Evolutionary conservation across 2,888 invertebrate genomes (phyloP), one percentile per base, ranked within the genome.

Genomic region (Chalcosyrphus nemorum): DNA sequence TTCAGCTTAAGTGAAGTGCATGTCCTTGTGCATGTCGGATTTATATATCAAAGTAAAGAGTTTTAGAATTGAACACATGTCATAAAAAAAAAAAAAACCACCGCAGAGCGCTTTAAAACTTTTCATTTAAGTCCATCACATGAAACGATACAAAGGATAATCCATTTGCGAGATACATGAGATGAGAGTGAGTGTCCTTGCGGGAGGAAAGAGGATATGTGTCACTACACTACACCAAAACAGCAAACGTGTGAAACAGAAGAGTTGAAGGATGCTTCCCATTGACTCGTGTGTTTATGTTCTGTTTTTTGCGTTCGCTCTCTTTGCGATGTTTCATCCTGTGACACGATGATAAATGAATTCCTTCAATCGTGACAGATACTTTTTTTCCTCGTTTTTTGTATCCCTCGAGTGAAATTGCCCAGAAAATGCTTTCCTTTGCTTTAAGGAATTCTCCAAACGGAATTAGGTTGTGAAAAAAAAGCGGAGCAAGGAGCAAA

Each of bases 281-380:
- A 47, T 72, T 72, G 72, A 78, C 65, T 70, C 63, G 19, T 56
- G 65, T 74, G 56, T 5, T 38, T 35, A 6, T 68, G 50, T 78
- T 63, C 68, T 63, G 38, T 68, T 59, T 45, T n/a, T n/a, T n/a
- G n/a, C n/a, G n/a, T n/a, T n/a, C n/a, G n/a, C n/a, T n/a, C 52
- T 43, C 4, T 47, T 2, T 50, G 54, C 82, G 72, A 74, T 84
- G 74, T 56, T 80, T 80, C 68, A 63, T 80, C 43, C 61, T 61
- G 56, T 84, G 78, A 84, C 82, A 80, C 15, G 68, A 80, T 84
- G 80, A 84, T 80, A 84, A 80, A 84, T 84, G 78, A 84, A 68
- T 80, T 78, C 80, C 74, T 80, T 84, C 80, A 84, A 74, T 78
- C 78, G 82, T 84, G 82, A 84, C 78, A 74, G 72, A 80, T 74